Base-by-base conservation (phyloP, 2,113 vertebrate species). In the Podilymbus podiceps region DNA sequence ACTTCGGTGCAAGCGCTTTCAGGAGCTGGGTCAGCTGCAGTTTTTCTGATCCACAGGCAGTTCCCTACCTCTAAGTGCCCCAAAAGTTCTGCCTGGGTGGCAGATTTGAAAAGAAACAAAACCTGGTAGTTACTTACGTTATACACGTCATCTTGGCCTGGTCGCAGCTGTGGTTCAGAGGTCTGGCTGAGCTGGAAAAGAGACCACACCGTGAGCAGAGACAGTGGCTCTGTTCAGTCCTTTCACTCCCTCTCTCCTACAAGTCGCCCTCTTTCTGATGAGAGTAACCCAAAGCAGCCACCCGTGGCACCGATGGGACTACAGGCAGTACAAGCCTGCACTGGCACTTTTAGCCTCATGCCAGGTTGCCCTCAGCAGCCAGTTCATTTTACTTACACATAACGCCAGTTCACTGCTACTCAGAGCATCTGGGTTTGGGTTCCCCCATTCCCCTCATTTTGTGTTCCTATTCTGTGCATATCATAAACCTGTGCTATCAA, bases 141-240 rank as follows among this genome's bases (percentile, higher is more conserved):
- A 49, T 98, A 98, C 31, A 97, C 35, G 0, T 96, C 95, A 7
- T 93, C 83, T 79, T 94, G 88, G 64, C 88, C 96, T 7, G 81
- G 77, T 25, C 0, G 62, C 64, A 73, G 59, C 46, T 73, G 93
- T 3, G 67, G 28, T 63, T 89, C 89, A 40, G 93, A 15, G 20
- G 63, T 3, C 58, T 35, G 90, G 91, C 55, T 94, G 33, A 98
- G 93, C 97, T 98, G 93, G 25, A 96, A 96, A 79, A 95, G 76
- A 97, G 8, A 87, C 6, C 74, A 12, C 28, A 58, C 25, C 3
- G 1, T 97, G 50, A 97, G 86, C 55, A 87, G 40, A 53, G 27
- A 40, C 44, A 44, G 30, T 3, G 14, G n/a, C 55, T 88, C 24
- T 7, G 0, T 55, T 69, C 27, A 40, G 42, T 18, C 42, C 63